Evolutionary conservation across 1,140 invertebrate species (phyloP).

Genomic region (Drosophila chauvacae): DNA sequence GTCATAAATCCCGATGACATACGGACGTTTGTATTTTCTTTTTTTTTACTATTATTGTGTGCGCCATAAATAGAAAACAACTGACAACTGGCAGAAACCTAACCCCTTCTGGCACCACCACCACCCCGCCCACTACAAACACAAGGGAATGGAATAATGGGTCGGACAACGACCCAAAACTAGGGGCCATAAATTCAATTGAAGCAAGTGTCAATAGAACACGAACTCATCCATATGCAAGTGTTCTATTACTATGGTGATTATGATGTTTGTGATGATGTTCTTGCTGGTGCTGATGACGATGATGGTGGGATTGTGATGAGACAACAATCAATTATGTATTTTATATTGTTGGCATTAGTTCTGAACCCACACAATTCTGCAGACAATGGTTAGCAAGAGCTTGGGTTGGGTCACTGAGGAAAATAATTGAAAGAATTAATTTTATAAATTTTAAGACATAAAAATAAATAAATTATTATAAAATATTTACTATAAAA

Average conservation of each 20-base stretch:
- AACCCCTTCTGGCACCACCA: slow-evolving; percentile 3
- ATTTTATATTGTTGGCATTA: slow-evolving; percentile 60
- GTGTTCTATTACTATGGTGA: slow-evolving; percentile 18
- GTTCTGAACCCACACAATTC: slow-evolving; percentile 27
- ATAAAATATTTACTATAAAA: background rate
- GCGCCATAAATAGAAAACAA: slow-evolving; percentile 46
- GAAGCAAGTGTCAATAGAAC: slow-evolving; percentile 72
- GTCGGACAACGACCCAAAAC: slow-evolving; percentile 63
- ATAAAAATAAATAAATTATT: background rate
- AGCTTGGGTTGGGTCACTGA: slow-evolving; percentile 1
- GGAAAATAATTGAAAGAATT: background rate
- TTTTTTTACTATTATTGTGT: slow-evolving; percentile 37
- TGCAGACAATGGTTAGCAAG: slow-evolving; percentile 19
- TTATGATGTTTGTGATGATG: slow-evolving; percentile 9
- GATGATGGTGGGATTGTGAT: slow-evolving; percentile 19
- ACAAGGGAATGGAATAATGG: slow-evolving; percentile 36
- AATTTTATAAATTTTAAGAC: background rate
- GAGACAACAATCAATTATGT: slow-evolving; percentile 63
- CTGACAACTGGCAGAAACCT: slow-evolving; percentile 36
- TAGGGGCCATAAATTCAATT: slow-evolving; percentile 63
- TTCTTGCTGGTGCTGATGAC: background rate
- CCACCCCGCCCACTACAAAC: background rate
- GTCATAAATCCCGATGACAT: slow-evolving; percentile 38
- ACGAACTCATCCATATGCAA: slow-evolving; percentile 55
- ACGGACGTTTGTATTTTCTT: slow-evolving; percentile 13